These are phyloP conservation scores for Etia nguti DNA, from an alignment of 2,113 vertebrate species.

Conservation along the genomic window DNA sequence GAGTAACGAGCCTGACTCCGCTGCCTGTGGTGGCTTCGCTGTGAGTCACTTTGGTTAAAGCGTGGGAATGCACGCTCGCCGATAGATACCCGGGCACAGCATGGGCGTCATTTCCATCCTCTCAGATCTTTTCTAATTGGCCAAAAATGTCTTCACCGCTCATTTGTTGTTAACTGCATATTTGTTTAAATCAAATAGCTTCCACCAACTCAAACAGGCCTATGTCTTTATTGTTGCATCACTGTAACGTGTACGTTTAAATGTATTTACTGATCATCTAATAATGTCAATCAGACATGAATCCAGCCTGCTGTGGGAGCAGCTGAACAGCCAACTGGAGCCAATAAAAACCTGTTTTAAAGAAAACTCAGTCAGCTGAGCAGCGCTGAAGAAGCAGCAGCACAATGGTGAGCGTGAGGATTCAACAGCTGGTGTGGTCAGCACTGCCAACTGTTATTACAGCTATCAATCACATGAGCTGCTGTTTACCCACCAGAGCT, in stretches of 20 bases:
- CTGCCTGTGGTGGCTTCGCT: neutral
- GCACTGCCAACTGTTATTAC: neutral
- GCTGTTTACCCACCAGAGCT: neutral
- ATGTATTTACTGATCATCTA: neutral
- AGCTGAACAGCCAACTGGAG: neutral
- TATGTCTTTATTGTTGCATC: neutral
- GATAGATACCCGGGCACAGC: neutral
- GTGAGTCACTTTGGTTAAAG: neutral
- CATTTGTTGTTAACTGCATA: neutral
- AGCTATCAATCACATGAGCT: neutral
- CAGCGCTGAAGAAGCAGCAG: neutral
- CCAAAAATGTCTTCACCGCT: neutral
- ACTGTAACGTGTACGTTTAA: accelerated
- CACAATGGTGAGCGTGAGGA: neutral
- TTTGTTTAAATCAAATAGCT: neutral
- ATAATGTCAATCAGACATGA: neutral
- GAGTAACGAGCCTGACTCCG: neutral
- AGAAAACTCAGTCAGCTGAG: neutral
- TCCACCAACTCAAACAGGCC: neutral
- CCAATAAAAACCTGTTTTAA: neutral
- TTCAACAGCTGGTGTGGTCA: neutral
- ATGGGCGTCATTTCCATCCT: accelerated
- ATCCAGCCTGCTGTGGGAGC: neutral
- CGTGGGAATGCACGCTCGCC: neutral
- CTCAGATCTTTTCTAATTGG: neutral